Conservation (phyloP, 2,888 invertebrate genomes). For the Drosophila anomalata region DNA sequence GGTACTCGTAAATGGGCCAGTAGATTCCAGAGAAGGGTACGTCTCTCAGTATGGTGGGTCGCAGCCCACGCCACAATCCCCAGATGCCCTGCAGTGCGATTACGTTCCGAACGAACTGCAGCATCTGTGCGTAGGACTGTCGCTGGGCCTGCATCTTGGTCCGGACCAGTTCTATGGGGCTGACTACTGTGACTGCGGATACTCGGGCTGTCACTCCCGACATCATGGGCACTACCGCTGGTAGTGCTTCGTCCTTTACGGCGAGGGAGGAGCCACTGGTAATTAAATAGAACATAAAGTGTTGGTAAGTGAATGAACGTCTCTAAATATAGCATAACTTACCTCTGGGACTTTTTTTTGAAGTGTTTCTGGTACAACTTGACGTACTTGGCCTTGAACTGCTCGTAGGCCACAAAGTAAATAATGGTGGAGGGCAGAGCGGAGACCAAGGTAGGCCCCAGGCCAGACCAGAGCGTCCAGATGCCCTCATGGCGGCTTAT, state of each 20-base stretch:
- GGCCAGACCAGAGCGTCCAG: conserved; percentile 96
- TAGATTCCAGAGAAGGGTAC: conserved; percentile 89
- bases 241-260: conserved; percentile 82
- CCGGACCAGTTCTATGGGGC: conserved; percentile 97
- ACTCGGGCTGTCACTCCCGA: conserved; percentile 94
- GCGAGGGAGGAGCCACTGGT: background rate
- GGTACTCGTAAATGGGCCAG: conserved; percentile 94
- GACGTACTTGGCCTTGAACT: conserved; percentile 89
- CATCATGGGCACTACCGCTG: conserved; percentile 91
- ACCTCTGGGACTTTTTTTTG: conserved; percentile 1
- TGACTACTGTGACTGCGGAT: conserved; percentile 93
- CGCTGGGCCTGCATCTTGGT: conserved; percentile 99
- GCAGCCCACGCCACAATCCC: conserved; percentile 92
- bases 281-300: background rate
- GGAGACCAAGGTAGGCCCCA: conserved; percentile 97
- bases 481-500: conserved; percentile 95
- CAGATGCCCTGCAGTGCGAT: conserved; percentile 88
- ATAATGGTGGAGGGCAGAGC: conserved; percentile 98
- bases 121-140: conserved; percentile 88
- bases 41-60: conserved; percentile 81
- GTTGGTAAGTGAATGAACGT: background rate
- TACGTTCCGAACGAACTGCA: conserved; percentile 86
- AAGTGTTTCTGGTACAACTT: conserved; percentile 64
- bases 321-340: background rate
- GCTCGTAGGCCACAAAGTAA: conserved; percentile 99